Evolutionary conservation across 2,113 vertebrate genomes (phyloP), one percentile per base, ranked within the genome.

Genomic region (Nymphicus hollandicus): DNA sequence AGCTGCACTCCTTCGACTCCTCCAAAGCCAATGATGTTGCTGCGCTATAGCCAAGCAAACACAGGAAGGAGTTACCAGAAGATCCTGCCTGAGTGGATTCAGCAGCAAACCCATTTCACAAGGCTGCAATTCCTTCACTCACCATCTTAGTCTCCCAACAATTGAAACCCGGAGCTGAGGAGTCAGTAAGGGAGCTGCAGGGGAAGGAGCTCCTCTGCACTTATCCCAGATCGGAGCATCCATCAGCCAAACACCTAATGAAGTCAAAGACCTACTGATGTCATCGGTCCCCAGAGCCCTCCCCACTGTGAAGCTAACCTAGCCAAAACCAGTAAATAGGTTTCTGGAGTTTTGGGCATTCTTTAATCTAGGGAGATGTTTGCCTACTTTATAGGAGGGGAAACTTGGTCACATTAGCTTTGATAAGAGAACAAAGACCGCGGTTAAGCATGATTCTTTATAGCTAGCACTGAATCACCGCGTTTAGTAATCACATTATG

Each of bases 391-490:
- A 92, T 46, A 81, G n/a, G 66, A 91, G 49, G 35, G 72, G n/a
- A 90, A 95, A 82, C 73, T 71, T 93, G 14, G 79, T 78, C 72
- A 91, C 86, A 81, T 81, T 55, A 84, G 60, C 19, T 81, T 44
- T 64, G 93, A 91, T 94, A 94, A 92, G 49, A 88, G 93, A 96
- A 96, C 95, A 97, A 95, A 94, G 90, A 84, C 80, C n/a, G 61
- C 33, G 64, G 53, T 66, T 79, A 84, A 95, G 73, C 31, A 33
- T 17, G 79, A 70, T 52, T 86, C 92, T 65, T 88, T 81, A 20
- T 14, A 86, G 37, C 85, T 79, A 93, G 49, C 64, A 88, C 52
- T 31, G 49, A 90, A 70, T 85, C 66, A 80, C 71, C 23, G 14
- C 81, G 73, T 81, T 84, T 74, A 96, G 77, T 86, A 88, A 95